Evolutionary conservation across 53 echinoderm and acorn worm genomes (phyloP).

Genomic region (Hippasteria phrygiana): DNA sequence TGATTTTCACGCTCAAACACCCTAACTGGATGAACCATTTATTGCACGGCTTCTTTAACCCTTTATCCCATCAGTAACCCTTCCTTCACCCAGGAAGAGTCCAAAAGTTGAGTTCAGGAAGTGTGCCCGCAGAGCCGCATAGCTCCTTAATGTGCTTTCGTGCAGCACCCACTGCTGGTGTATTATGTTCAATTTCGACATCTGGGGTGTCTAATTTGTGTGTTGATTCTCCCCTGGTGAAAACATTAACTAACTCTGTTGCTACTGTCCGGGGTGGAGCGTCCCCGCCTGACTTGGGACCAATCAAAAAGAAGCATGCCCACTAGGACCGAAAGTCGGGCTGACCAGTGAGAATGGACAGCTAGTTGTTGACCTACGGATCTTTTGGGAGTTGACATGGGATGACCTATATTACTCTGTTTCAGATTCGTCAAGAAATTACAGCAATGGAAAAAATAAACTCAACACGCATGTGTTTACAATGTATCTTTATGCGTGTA

Average conservation of each 20-base stretch:
- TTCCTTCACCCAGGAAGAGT: background rate
- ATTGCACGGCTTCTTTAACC: too few species aligned
- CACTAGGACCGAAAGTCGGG: background rate
- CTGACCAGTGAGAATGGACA: background rate
- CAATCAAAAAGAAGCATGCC: background rate
- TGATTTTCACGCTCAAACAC: too few species aligned
- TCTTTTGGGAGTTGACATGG: too few species aligned
- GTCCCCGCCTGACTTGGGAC: background rate
- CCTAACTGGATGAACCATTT: too few species aligned
- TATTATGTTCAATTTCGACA: conserved; percentile 43
- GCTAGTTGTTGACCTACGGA: too few species aligned
- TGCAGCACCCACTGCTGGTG: conserved; percentile 42
- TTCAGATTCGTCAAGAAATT: too few species aligned
- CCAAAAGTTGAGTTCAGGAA: background rate
- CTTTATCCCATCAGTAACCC: too few species aligned
- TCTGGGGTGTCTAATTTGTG: conserved; percentile 50
- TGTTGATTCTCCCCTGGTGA: conserved; percentile 44
- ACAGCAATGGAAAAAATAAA: too few species aligned
- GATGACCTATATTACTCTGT: too few species aligned
- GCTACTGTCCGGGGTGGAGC: background rate
- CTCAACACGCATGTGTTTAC: too few species aligned
- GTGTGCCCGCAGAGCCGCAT: background rate
- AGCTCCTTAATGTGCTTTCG: conserved; percentile 22
- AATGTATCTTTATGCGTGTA: too few species aligned
- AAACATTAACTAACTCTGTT: conserved; percentile 25